Base-by-base conservation (phyloP, 1,140 invertebrate species). In the Phocides pigmalion region DNA sequence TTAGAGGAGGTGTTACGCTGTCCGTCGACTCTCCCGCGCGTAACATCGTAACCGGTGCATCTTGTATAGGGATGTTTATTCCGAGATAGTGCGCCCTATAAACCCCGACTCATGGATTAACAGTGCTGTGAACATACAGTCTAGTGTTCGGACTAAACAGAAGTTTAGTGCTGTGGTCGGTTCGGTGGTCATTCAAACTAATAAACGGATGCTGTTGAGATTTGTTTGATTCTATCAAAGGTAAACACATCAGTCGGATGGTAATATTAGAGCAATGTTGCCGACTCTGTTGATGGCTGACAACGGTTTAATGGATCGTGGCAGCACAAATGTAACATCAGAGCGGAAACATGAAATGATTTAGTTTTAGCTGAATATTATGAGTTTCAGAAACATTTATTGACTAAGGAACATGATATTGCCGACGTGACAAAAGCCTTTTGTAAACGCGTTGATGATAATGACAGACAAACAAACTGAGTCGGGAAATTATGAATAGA, bases 41-140 rank as follows among this genome's bases (percentile, higher is more conserved):
- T 75, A 82, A 87, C 79, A 87, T 87, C 84, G 82, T 68, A 66
- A 76, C 50, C 64, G 72, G 63, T 79, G 54, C 63, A 61, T 37
- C 63, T 64, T 66, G 44, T 80, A 81, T 79, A 81, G 80, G 77
- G 79, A 85, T 88, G 82, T 81, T 87, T 85, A 78, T 82, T 76
- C 73, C 75, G 44, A 82, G 83, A 84, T 84, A 83, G 81, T 84
- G 82, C 72, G 74, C 56, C 74, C 72, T 72, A 72, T 65, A 81
- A 77, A 75, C 66, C 70, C 64, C 70, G 50, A 74, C 69, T 66
- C 49, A 28, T 68, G 81, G 75, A 80, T 81, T 76, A 74, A 64
- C 66, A 78, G 82, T 87, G 81, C 64, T 79, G 78, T 79, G 82
- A 74, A 46, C 54, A 25, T 39, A 56, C 44, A 14, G 58, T 72